Evolutionary conservation across 1,140 invertebrate species (phyloP), one percentile per base, ranked within the genome.

Genomic region (Drepana arcuata): DNA sequence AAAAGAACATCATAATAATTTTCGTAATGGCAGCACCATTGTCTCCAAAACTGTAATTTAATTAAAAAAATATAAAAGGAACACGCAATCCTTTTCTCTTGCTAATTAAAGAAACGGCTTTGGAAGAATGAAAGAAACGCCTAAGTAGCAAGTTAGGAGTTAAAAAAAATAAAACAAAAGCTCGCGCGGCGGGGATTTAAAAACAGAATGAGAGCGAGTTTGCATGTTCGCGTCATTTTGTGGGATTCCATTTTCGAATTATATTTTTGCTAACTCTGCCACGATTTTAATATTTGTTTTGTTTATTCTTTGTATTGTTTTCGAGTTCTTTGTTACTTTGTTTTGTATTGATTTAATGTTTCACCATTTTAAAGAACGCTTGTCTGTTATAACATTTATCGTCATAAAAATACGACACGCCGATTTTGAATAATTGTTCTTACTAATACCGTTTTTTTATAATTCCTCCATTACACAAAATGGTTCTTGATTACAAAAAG

Each of bases 61-160:
- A 80, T 78, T 67, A 61, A 69, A 75, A 74, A 80, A 75, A 64
- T 37, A n/a, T 73, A 73, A 70, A 64, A 72, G 67, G 51, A 57
- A 63, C 74, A 79, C 74, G 74, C 74, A 71, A 77, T 66, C 54
- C 57, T 51, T 67, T 74, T 71, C 67, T 70, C 69, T 69, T 57
- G 58, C 58, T 78, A 77, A 78, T 78, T 70, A 77, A 80, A 80
- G 71, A 72, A 73, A 72, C 61, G 51, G 65, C 55, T 60, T 53
- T 52, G 57, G 53, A 50, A 63, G 55, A 73, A 71, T 56, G 66
- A 55, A 62, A 59, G 52, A 70, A 62, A 58, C 43, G 59, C 38
- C 64, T 71, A 80, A 80, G 75, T 80, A 70, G 69, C 63, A 78
- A 80, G 73, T 80, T 80, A 46, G 57, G 52, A 65, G 50, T 56